Conservation (phyloP, 2,113 vertebrate species). For the Poeciliopsis turrubarensis region DNA sequence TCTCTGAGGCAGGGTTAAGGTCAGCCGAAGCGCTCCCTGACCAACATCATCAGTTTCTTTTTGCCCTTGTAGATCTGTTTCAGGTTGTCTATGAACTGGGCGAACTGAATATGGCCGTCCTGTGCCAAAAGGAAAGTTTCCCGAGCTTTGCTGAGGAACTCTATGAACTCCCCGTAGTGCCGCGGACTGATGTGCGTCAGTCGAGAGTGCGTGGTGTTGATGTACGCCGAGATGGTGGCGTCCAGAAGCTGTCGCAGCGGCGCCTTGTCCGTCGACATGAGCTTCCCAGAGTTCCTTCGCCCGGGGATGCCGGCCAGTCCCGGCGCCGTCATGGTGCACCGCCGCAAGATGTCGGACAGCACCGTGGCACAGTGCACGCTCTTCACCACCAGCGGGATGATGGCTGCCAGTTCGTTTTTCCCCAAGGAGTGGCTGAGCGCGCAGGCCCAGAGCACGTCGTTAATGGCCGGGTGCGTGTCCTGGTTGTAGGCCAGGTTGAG, state of each 20-base stretch:
- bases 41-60: slow-evolving; percentile 99
- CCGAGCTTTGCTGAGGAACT: slow-evolving; percentile 97
- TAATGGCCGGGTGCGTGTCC: slow-evolving; percentile 98
- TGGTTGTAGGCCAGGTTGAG: slow-evolving; percentile 99
- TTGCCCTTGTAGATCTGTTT: slow-evolving; percentile 99
- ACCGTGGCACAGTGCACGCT: slow-evolving; percentile 97
- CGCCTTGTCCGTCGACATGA: slow-evolving; percentile 98
- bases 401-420: slow-evolving; percentile 97
- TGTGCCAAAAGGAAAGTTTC: slow-evolving; percentile 96
- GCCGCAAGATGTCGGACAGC: slow-evolving; percentile 95
- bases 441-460: slow-evolving; percentile 98
- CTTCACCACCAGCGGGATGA: slow-evolving; percentile 97
- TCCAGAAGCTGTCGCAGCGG: slow-evolving; percentile 95
- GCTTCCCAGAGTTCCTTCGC: slow-evolving; percentile 95
- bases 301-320: slow-evolving; percentile 95
- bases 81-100: slow-evolving; percentile 99
- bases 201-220: slow-evolving; percentile 98
- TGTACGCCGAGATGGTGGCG: slow-evolving; percentile 96
- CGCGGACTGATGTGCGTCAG: slow-evolving; percentile 98
- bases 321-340: slow-evolving; percentile 96
- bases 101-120: slow-evolving; percentile 96
- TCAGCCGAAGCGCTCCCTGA: slow-evolving; percentile 96
- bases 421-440: slow-evolving; percentile 97
- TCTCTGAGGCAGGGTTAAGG: slow-evolving; percentile 46
- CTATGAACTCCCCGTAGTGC: slow-evolving; percentile 98